These are phyloP conservation scores for Holcopasites calliopsidis DNA, from an alignment of 1,140 invertebrate species.

Conservation along the genomic window DNA sequence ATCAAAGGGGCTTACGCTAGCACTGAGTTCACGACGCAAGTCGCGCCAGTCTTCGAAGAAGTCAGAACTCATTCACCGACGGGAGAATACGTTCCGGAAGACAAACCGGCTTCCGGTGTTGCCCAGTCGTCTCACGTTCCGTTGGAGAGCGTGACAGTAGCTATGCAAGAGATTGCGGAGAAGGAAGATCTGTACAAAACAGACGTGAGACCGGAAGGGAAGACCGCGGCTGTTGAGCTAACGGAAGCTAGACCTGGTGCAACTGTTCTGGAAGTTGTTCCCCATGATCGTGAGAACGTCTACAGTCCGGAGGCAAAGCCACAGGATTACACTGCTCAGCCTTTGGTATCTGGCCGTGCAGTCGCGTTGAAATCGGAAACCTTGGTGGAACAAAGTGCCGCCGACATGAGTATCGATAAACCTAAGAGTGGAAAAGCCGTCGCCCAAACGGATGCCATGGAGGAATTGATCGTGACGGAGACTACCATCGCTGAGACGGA, in stretches of 20 bases:
- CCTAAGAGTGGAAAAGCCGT: conserved; percentile 78
- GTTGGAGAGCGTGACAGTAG: conserved; percentile 80
- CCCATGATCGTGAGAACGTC: conserved; percentile 80
- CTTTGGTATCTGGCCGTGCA: conserved; percentile 77
- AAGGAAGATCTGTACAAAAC: conserved; percentile 80
- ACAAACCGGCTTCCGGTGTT: conserved; percentile 68
- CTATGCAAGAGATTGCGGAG: conserved; percentile 79
- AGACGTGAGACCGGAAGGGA: conserved; percentile 77
- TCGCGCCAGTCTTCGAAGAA: conserved; percentile 79
- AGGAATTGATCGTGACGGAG: conserved; percentile 82
- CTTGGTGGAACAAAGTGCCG: conserved; percentile 76
- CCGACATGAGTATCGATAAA: conserved; percentile 72
- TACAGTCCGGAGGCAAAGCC: conserved; percentile 71
- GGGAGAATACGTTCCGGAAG: conserved; percentile 72
- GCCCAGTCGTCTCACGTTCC: conserved; percentile 78
- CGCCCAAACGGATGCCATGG: conserved; percentile 77
- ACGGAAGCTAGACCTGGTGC: conserved; percentile 77
- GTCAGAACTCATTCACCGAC: conserved; percentile 79
- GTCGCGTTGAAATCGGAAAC: conserved; percentile 80
- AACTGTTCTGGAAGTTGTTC: conserved; percentile 79
- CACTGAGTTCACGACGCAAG: conserved; percentile 77
- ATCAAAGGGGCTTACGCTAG: conserved; percentile 75
- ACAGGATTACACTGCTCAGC: conserved; percentile 72
- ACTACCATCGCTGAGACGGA: conserved; percentile 80
- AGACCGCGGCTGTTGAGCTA: conserved; percentile 79